These are phyloP conservation scores for Agrilus planipennis DNA, from an alignment of 1,140 invertebrate genomes.

Conservation along the genomic window DNA sequence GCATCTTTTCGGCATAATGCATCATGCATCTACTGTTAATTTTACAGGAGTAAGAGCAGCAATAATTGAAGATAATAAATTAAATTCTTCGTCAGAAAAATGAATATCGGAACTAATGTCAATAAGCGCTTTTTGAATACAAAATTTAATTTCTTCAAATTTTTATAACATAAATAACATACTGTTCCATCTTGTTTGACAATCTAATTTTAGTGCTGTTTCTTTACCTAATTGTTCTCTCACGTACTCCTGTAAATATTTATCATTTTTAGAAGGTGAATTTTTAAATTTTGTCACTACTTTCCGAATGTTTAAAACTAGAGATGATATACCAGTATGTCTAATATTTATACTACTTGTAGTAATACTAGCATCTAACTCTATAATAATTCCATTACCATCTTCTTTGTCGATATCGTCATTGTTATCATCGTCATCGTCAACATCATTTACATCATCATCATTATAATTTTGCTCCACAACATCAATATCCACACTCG, in stretches of 20 bases:
- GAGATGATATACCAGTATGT: conserved; percentile 13
- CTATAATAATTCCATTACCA: conserved; percentile 17
- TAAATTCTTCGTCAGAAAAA: conserved; percentile 5
- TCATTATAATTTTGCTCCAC: conserved; percentile 15
- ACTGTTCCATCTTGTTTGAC: conserved; percentile 5
- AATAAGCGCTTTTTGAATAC: conserved; percentile 5
- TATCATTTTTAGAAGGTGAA: conserved; percentile 13
- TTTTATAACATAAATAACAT: conserved; percentile 5
- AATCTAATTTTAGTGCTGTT: conserved; percentile 3
- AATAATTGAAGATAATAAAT: conserved; percentile 6
- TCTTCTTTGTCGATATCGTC: conserved; percentile 14
- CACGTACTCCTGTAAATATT: conserved; percentile 11
- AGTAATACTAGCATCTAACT: conserved; percentile 17
- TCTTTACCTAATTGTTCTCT: conserved; percentile 5
- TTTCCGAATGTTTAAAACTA: conserved; percentile 11
- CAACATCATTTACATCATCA: conserved; percentile 12
- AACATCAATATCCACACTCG: conserved; percentile 13
- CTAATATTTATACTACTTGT: conserved; percentile 17
- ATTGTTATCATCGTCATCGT: conserved; percentile 10
- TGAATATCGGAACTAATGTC: conserved; percentile 5
- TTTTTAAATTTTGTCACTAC: conserved; percentile 11
- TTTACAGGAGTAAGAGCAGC: conserved; percentile 4
- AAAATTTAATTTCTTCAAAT: conserved; percentile 6
- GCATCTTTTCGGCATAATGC: conserved; percentile 9
- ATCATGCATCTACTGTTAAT: conserved; percentile 8